A percentile compares a stretch with the other conserved stretches of the same genome.
phyloP scores from a whole-genome alignment of 2,888 invertebrate species.

The Nephrotoma guestfalica region DNA sequence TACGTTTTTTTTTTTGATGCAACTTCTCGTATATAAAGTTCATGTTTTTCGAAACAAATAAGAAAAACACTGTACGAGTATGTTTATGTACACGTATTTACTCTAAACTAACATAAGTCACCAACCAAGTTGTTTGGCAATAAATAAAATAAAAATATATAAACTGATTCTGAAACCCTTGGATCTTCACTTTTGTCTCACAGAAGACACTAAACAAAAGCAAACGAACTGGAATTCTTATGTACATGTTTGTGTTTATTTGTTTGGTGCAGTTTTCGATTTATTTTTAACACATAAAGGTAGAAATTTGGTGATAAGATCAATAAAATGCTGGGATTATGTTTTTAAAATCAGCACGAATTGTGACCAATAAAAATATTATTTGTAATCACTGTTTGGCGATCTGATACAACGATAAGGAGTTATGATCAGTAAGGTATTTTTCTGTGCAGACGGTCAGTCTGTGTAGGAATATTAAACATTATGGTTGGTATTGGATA shows the following conservation, averaged over 20 bases:
- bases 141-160: not conserved
- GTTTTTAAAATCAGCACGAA: not conserved
- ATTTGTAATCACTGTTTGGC: not conserved
- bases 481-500: no score
- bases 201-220: not conserved
- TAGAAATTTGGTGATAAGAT: not conserved
- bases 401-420: not conserved
- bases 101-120: not conserved
- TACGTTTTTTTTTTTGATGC: not conserved
- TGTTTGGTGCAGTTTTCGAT: not conserved
- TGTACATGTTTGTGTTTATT: not conserved
- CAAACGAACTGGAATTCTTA: not conserved
- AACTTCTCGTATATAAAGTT: not conserved
- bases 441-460: not conserved
- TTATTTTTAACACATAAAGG: not conserved
- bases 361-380: not conserved
- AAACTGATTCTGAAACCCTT: not conserved
- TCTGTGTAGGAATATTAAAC: not conserved
- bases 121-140: not conserved
- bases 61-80: not conserved
- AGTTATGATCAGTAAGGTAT: not conserved
- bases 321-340: not conserved
- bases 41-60: not conserved
- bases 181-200: not conserved
- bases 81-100: not conserved